phyloP scores from a whole-genome alignment of 2,797 vertebrate genomes.

The Microcaecilia unicolor region DNA sequence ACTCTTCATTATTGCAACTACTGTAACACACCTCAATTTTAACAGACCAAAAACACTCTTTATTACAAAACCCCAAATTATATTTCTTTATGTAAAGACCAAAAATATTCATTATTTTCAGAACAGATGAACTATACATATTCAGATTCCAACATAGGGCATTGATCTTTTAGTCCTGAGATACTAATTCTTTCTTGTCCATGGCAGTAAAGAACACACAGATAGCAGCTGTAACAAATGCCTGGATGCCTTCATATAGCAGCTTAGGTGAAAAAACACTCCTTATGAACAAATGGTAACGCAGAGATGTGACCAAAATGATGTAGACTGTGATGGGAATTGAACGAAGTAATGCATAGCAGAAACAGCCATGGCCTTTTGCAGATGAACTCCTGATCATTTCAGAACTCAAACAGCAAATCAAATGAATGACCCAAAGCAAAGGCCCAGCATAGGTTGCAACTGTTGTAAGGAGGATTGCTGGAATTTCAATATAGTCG shows the following conservation, averaged over 20 bases:
- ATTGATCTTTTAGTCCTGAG: background rate
- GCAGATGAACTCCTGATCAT: constrained; percentile 62
- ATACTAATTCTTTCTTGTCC: constrained; percentile 62
- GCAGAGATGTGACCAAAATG: constrained; percentile 73
- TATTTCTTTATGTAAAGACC: no score
- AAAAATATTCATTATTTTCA: no score
- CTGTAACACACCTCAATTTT: no score
- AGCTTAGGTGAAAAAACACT: constrained; percentile 94
- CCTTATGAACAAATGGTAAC: constrained; percentile 96
- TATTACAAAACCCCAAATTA: no score
- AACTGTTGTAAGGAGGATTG: constrained; percentile 75
- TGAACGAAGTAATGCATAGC: constrained; percentile 74
- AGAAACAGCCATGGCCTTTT: constrained; percentile 79
- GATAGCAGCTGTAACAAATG: constrained; percentile 65
- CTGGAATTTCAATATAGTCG: constrained; percentile 75
- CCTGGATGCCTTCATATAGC: constrained; percentile 81
- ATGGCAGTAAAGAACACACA: constrained; percentile 75
- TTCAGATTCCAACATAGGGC: no score
- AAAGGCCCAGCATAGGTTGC: constrained; percentile 82
- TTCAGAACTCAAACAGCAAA: constrained; percentile 79
- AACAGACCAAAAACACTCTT: no score
- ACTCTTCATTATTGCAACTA: no score
- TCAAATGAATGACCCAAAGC: constrained; percentile 83
- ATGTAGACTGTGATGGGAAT: constrained; percentile 72
- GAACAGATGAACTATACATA: no score